Conservation (phyloP, 2,888 invertebrate genomes). For the Ophion ellenae region DNA sequence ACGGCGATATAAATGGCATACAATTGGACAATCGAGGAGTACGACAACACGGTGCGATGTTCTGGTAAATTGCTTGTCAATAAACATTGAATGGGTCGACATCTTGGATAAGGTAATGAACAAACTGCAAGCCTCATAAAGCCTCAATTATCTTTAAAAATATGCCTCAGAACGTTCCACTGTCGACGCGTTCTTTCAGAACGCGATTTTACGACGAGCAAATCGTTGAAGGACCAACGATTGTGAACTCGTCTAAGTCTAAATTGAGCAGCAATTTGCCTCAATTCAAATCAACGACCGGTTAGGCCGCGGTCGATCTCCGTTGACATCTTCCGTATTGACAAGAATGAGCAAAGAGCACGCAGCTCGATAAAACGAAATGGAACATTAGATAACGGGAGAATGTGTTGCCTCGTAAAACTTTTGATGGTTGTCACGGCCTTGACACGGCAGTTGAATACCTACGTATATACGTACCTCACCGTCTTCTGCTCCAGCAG, state of each 20-base stretch:
- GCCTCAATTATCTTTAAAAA: background rate
- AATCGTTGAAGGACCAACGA: background rate
- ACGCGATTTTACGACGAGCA: constrained; percentile 7
- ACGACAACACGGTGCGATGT: background rate
- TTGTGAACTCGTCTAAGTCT: background rate
- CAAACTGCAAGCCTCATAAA: background rate
- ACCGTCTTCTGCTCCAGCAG: constrained; percentile 25
- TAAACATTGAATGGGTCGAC: background rate
- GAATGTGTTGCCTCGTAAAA: constrained; percentile 29
- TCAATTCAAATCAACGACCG: constrained; percentile 3
- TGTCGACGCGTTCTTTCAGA: background rate
- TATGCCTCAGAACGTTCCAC: background rate
- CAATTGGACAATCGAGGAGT: background rate
- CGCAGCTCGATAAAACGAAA: constrained; percentile 12
- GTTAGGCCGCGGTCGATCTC: background rate
- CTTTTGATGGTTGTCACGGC: constrained; percentile 15
- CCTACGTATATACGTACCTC: constrained; percentile 1
- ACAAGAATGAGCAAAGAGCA: constrained; percentile 1
- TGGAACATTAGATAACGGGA: constrained; percentile 46
- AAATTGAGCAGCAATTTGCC: constrained; percentile 8
- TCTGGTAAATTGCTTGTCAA: background rate
- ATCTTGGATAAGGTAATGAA: background rate
- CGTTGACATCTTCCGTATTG: background rate
- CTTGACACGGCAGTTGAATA: constrained; percentile 44
- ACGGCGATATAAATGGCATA: background rate